Evolutionary conservation across 1,140 invertebrate genomes (phyloP).

Genomic region (Cepaea nemoralis): DNA sequence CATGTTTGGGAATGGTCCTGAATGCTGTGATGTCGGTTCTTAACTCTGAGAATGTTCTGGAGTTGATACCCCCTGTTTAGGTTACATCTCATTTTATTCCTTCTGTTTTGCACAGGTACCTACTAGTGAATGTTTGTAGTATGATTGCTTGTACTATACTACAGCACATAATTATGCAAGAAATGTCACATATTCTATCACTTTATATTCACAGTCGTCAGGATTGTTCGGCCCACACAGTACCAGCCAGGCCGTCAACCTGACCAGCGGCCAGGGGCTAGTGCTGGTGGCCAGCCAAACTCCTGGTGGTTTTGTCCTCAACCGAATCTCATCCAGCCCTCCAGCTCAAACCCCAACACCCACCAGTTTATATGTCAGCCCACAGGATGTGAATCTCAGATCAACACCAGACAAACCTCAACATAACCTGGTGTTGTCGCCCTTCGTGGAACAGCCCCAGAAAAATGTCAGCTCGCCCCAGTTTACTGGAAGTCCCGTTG

Average conservation of each 20-base stretch:
- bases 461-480: background rate
- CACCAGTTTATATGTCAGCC: background rate
- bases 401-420: background rate
- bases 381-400: background rate
- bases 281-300: conserved; percentile 45
- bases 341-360: background rate
- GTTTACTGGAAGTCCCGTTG: background rate
- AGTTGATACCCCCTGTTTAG: too few relatives aligned
- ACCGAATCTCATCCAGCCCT: conserved; percentile 36
- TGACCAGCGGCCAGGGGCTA: conserved; percentile 25
- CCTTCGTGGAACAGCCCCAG: background rate
- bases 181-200: too few relatives aligned
- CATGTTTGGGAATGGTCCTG: too few relatives aligned
- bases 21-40: too few relatives aligned
- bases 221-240: conserved; percentile 41
- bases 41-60: too few relatives aligned
- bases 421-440: background rate
- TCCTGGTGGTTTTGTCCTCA: conserved; percentile 41
- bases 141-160: too few relatives aligned
- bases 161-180: too few relatives aligned
- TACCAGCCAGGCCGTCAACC: conserved; percentile 5
- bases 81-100: too few relatives aligned
- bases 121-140: too few relatives aligned
- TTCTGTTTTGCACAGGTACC: too few relatives aligned
- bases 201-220: conserved; percentile 44